phyloP scores from a whole-genome alignment of 2,113 vertebrate species.

The Toxotes chatareus region DNA sequence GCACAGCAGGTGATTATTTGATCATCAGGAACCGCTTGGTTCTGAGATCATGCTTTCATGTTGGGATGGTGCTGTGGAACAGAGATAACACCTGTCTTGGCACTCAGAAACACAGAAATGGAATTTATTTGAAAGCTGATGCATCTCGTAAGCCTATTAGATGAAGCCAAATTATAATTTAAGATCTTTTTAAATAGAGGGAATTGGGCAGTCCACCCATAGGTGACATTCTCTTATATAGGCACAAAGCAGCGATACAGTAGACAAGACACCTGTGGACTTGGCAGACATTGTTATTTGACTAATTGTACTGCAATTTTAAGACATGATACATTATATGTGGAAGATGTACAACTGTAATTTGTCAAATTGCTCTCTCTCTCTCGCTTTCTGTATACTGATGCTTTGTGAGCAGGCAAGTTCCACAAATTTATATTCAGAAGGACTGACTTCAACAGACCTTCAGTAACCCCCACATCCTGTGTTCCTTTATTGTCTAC shows the following conservation, averaged over 20 bases:
- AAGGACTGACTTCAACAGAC: constrained; percentile 15
- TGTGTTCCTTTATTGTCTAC: not conserved
- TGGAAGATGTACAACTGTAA: constrained; percentile 42
- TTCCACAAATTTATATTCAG: constrained; percentile 39
- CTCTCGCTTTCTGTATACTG: constrained; percentile 10
- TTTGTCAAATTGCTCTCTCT: constrained; percentile 39
- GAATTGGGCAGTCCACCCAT: constrained; percentile 39
- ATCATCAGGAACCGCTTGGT: constrained; percentile 59
- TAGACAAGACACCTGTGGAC: constrained; percentile 45
- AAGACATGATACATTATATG: constrained; percentile 32
- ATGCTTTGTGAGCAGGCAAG: constrained; percentile 23
- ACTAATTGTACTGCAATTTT: constrained; percentile 46
- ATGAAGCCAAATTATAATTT: constrained; percentile 59
- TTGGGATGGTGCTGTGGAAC: constrained; percentile 42
- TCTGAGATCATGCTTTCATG: constrained; percentile 59
- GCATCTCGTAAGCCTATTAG: constrained; percentile 72
- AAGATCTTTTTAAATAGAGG: constrained; percentile 50
- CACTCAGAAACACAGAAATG: constrained; percentile 28
- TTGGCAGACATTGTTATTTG: constrained; percentile 42
- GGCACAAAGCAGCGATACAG: not conserved
- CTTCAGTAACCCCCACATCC: constrained; percentile 2
- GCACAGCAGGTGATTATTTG: constrained; percentile 65
- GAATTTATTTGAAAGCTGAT: constrained; percentile 45
- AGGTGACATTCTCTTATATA: constrained; percentile 33
- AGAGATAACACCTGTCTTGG: constrained; percentile 64